Evolutionary conservation across 2,797 vertebrate genomes (phyloP).

Genomic region (Glossophaga mutica): DNA sequence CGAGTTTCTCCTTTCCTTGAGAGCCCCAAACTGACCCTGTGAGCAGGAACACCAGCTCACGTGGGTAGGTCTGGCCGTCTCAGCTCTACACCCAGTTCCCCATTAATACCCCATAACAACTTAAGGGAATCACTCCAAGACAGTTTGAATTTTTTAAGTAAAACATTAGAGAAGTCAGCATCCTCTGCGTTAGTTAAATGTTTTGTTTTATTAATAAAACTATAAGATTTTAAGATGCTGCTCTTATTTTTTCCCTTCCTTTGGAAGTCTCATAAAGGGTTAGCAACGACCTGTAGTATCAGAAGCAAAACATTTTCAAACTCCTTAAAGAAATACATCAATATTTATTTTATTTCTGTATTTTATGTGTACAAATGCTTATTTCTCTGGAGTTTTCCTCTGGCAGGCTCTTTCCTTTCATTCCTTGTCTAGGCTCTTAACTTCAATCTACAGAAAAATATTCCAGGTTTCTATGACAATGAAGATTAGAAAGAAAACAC

Average conservation of each 20-base stretch:
- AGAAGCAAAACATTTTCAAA: neutral
- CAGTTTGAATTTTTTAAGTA: conserved; percentile 2
- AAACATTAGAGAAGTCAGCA: neutral
- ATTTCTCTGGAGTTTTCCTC: neutral
- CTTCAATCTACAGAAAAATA: neutral
- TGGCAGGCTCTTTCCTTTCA: neutral
- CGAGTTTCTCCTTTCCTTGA: conserved; percentile 26
- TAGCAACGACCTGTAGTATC: neutral
- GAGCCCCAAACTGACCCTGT: neutral
- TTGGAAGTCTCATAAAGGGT: neutral
- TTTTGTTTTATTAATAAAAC: neutral
- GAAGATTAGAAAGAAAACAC: neutral
- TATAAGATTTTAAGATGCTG: neutral
- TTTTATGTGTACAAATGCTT: neutral
- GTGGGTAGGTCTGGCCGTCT: neutral
- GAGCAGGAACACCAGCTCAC: neutral
- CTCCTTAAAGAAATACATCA: neutral
- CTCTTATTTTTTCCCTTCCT: neutral
- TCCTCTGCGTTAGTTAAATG: neutral
- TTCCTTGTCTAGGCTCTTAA: neutral
- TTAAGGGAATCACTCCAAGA: neutral
- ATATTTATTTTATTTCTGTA: neutral
- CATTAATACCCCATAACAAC: neutral
- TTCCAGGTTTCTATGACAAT: neutral
- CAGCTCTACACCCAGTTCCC: neutral